These are phyloP conservation scores for Dryadula phaetusa DNA, from an alignment of 2,888 invertebrate genomes.

Conservation along the genomic window DNA sequence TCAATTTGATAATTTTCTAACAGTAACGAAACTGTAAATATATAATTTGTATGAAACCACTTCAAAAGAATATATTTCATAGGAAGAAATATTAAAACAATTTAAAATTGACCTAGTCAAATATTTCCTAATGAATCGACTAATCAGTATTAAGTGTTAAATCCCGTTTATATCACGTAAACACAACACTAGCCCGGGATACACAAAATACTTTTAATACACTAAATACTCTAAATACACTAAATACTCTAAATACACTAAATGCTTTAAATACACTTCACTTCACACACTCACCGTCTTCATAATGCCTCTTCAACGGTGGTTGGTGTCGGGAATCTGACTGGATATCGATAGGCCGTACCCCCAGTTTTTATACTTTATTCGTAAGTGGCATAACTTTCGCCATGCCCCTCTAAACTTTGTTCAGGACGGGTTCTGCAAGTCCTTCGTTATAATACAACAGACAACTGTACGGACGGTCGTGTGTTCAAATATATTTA, in stretches of 20 bases:
- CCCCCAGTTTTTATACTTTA: slow-evolving; percentile 81
- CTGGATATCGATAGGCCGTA: slow-evolving; percentile 74
- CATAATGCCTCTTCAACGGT: slow-evolving; percentile 80
- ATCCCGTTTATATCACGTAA: slow-evolving; percentile 2
- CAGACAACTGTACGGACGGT: slow-evolving; percentile 68
- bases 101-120: neutral
- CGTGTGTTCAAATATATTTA: slow-evolving; percentile 57
- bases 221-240: slow-evolving; percentile 74
- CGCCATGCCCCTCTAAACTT: slow-evolving; percentile 76
- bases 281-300: slow-evolving; percentile 77
- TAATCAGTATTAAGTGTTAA: neutral
- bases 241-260: slow-evolving; percentile 61
- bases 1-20: too few relatives aligned
- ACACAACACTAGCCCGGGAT: slow-evolving; percentile 59
- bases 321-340: slow-evolving; percentile 79
- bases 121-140: neutral
- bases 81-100: too few relatives aligned
- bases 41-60: too few relatives aligned
- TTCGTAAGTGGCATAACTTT: slow-evolving; percentile 74
- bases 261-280: slow-evolving; percentile 72
- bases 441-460: slow-evolving; percentile 76
- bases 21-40: too few relatives aligned
- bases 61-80: neutral
- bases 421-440: slow-evolving; percentile 59
- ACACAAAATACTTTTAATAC: slow-evolving; percentile 49